Evolutionary conservation across 2,113 vertebrate genomes (phyloP), one percentile per base, ranked within the genome.

Genomic region (Carollia perspicillata): DNA sequence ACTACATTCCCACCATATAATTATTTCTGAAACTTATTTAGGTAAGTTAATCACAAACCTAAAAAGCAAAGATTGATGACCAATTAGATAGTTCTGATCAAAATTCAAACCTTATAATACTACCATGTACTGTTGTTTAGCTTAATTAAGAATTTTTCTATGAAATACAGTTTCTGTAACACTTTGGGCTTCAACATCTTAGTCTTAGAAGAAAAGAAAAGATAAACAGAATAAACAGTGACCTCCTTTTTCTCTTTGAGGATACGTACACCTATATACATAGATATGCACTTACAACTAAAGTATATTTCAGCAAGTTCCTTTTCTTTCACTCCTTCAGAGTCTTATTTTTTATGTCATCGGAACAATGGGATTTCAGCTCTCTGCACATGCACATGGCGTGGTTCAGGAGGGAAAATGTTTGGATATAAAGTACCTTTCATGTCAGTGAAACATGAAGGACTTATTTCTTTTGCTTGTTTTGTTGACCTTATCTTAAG

Each of bases 161-260:
- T 75, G 28, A 81, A 83, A 89, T 69, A 23, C 2, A 63, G 18
- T 49, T 84, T 95, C 28, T 93, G 26, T 72, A 51, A 40, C 33
- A 23, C 63, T 75, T 80, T 93, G 26, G 20, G 17, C 42, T 51
- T 80, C 55, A 42, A 90, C 49, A 20, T 53, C 75, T 89, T 47
- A 30, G 30, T 94, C 23, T 68, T 79, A 60, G 30, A 94, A 74
- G 89, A 85, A 95, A 94, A 72, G 88, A 84, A 95, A 83, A 81
- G 26, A 74, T 35, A 17, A 88, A 47, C 71, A 55, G 16, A 60
- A 84, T 74, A 75, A 90, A 72, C 1, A 37, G 17, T 51, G 69
- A 88, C 28, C n/a, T 89, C 28, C 33, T 72, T 91, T 95, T 84
- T 28, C 30, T 53, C n/a, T 66, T 40, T 72, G 18, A 90, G 28